Percentiles rank a stretch among this genome's conserved stretches.
Conservation (phyloP, 2,888 invertebrate species). For the Eulithis prunata region DNA sequence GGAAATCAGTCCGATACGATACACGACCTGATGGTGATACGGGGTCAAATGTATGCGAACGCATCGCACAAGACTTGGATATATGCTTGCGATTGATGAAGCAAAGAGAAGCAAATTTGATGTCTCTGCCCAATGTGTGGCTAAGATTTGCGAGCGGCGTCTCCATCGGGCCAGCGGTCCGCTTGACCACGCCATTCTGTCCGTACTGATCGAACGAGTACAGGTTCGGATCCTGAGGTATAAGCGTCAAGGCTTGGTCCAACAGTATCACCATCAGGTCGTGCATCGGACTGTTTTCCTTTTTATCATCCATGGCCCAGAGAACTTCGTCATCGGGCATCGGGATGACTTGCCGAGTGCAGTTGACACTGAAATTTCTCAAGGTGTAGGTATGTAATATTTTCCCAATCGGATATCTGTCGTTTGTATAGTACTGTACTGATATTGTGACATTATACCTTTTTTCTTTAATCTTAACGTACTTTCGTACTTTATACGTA, state of each 20-base stretch:
- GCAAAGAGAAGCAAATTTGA: conserved; percentile 22
- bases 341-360: conserved; percentile 26
- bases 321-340: background rate
- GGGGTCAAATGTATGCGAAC: background rate
- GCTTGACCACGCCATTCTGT: background rate
- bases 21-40: conserved; percentile 30
- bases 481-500: conserved; percentile 1
- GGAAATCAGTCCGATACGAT: conserved; percentile 26
- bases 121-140: background rate
- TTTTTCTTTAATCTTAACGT: background rate
- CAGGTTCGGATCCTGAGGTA: background rate
- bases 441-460: conserved; percentile 3
- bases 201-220: conserved; percentile 14
- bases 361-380: conserved; percentile 3
- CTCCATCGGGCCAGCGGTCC: conserved; percentile 11
- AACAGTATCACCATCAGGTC: conserved; percentile 29
- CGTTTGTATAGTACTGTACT: conserved; percentile 1
- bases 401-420: conserved; percentile 3
- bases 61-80: conserved; percentile 4
- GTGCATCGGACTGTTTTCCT: conserved; percentile 26
- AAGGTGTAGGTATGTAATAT: conserved; percentile 1
- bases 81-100: conserved; percentile 12
- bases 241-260: background rate
- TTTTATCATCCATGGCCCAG: conserved; percentile 10
- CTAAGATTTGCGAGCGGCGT: background rate